These are phyloP conservation scores for Gobio gobio DNA, from an alignment of 2,113 vertebrate genomes.

Conservation along the genomic window DNA sequence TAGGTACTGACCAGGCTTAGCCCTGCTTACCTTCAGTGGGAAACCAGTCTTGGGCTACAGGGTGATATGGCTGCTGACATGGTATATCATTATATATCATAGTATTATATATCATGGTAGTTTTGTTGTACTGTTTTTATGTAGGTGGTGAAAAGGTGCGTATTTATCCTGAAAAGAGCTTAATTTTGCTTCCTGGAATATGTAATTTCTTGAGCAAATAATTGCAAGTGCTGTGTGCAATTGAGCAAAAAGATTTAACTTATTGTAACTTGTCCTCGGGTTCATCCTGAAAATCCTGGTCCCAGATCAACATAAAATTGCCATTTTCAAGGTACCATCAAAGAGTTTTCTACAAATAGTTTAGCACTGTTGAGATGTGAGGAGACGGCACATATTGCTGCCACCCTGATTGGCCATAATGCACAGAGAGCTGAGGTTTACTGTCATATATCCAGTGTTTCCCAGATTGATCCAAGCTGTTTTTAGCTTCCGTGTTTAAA, in stretches of 20 bases:
- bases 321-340: not conserved
- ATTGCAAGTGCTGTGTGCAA: not conserved
- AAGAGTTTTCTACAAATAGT: not conserved
- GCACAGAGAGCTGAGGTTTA: constrained; percentile 4
- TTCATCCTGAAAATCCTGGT: not conserved
- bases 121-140: no score
- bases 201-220: not conserved
- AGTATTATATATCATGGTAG: no score
- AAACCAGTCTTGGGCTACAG: no score
- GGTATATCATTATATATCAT: no score
- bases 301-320: not conserved
- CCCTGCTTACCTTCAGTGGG: no score
- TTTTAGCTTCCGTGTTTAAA: constrained; percentile 9
- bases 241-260: not conserved
- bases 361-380: not conserved
- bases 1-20: no score
- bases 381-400: not conserved
- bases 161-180: not conserved
- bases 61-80: no score
- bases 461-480: constrained; percentile 5
- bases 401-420: not conserved
- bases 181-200: not conserved
- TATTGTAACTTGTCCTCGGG: not conserved
- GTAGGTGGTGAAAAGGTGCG: not conserved
- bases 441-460: constrained; percentile 11